Percentiles rank a stretch among this genome's conserved stretches.
phyloP scores from a whole-genome alignment of 1,140 invertebrate species.

The Lepidurus arcticus region DNA sequence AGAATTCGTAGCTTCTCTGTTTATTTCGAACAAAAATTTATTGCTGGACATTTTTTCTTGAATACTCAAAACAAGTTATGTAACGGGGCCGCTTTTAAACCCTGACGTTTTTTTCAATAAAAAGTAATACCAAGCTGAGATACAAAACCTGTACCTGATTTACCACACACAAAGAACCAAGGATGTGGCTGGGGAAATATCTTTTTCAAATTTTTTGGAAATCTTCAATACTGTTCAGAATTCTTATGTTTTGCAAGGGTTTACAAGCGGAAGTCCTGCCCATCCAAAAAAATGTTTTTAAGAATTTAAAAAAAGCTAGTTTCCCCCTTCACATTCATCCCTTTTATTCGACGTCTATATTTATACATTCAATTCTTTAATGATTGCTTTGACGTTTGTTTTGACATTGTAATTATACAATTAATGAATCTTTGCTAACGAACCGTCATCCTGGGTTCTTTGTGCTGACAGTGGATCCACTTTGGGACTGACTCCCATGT shows the following conservation, averaged over 20 bases:
- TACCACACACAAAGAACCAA: constrained; percentile 27
- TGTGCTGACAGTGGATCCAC: constrained; percentile 33
- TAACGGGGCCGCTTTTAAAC: constrained; percentile 30
- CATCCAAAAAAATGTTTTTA: not conserved
- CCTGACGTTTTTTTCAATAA: constrained; percentile 21
- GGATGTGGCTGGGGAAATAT: constrained; percentile 25
- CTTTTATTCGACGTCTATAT: constrained; percentile 24
- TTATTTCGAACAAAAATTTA: too few species aligned
- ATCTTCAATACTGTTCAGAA: not conserved
- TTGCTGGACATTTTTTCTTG: too few species aligned
- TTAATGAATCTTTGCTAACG: constrained; percentile 25
- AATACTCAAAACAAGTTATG: not conserved
- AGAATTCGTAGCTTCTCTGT: too few species aligned
- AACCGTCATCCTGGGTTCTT: constrained; percentile 29
- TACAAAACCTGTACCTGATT: not conserved
- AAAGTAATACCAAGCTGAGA: not conserved
- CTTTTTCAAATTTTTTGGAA: not conserved
- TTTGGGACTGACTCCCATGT: constrained; percentile 34
- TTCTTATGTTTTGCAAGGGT: constrained; percentile 18
- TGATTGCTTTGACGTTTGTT: constrained; percentile 24
- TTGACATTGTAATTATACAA: constrained; percentile 25
- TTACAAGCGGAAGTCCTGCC: constrained; percentile 30
- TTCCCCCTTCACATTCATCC: constrained; percentile 9
- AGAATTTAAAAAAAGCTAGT: not conserved
- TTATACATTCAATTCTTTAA: not conserved